A percentile compares a stretch with the other conserved stretches of the same genome.
These are phyloP conservation scores for Cassiopea xamachana DNA, from an alignment of 30 jellyfish, hydroid and myxozoan genomes.

Conservation along the genomic window DNA sequence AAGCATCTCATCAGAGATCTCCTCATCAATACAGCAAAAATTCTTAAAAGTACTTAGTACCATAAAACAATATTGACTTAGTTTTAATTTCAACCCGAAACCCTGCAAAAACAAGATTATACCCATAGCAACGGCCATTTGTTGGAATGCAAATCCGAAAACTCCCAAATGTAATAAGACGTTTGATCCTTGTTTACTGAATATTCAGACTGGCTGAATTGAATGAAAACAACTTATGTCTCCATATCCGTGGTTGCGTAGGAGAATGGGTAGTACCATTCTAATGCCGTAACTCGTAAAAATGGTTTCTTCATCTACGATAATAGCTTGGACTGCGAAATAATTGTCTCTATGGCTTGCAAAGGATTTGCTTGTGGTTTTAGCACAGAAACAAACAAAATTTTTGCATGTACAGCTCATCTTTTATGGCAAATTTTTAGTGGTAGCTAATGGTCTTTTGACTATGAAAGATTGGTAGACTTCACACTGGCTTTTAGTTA, in stretches of 20 bases:
- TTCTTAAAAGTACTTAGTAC: too few species aligned
- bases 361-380: not conserved
- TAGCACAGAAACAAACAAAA: not conserved
- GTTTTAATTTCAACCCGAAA: not conserved
- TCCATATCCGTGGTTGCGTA: constrained; percentile 1
- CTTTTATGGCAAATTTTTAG: too few species aligned
- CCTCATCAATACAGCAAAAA: not conserved
- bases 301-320: not conserved
- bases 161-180: not conserved
- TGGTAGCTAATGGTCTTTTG: too few species aligned
- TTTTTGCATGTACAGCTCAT: too few species aligned
- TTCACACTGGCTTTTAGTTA: too few species aligned
- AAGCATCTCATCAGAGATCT: too few species aligned
- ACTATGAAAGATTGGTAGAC: too few species aligned
- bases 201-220: not conserved
- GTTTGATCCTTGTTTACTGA: constrained; percentile 2
- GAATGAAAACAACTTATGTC: not conserved
- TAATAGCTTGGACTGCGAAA: not conserved
- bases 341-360: not conserved
- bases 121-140: not conserved
- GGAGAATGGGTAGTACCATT: constrained; percentile 4
- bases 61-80: not conserved
- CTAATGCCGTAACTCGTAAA: not conserved
- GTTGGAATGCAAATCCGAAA: not conserved
- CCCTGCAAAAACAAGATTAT: not conserved